Conservation (phyloP, 2,113 vertebrate genomes). For the Dolichallabes microphthalmus region DNA sequence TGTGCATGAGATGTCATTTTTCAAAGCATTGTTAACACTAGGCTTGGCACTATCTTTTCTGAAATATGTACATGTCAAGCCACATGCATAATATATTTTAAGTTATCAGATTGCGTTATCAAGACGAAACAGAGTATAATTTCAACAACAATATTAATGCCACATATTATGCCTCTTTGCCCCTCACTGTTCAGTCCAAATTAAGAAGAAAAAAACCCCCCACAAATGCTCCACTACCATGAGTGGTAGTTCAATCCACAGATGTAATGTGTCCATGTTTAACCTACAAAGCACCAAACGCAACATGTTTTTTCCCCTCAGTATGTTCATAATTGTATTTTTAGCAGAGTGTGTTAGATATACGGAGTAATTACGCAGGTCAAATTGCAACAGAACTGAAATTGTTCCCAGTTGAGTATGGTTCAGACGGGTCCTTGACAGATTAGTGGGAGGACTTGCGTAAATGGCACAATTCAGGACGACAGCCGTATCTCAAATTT, state of each 20-base stretch:
- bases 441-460: neutral
- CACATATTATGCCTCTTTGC: neutral
- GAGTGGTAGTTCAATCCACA: neutral
- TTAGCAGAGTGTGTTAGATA: neutral
- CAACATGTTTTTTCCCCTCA: neutral
- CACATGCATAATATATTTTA: neutral
- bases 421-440: neutral
- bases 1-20: neutral
- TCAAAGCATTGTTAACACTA: neutral
- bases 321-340: slow-evolving; percentile 15
- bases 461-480: neutral
- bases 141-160: neutral
- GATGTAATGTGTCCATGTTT: neutral
- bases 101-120: neutral
- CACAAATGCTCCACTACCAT: too few relatives aligned
- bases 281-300: neutral
- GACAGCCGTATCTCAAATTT: slow-evolving; percentile 2
- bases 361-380: slow-evolving; percentile 15
- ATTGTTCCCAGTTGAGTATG: slow-evolving; percentile 20
- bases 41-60: neutral
- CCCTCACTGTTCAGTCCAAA: neutral
- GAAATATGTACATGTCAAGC: neutral
- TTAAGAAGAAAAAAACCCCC: rapidly evolving
- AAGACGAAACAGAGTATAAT: neutral
- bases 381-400: slow-evolving; percentile 5